A percentile compares a stretch with the other conserved stretches of the same genome.
phyloP scores from a whole-genome alignment of 2,888 invertebrate genomes.

The Nesidiocoris tenuis region DNA sequence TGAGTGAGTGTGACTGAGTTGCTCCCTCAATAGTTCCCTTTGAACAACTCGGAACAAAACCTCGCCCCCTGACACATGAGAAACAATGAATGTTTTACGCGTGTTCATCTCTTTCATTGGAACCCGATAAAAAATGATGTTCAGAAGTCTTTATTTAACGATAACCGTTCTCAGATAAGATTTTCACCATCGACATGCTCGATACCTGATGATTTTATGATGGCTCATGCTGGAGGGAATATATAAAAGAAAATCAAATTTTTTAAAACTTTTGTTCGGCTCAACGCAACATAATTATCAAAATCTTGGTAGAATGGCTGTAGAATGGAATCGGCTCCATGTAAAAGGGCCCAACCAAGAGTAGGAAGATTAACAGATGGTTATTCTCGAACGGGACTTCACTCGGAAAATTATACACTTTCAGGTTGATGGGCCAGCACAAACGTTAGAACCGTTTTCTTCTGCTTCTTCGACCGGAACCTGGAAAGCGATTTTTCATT shows the following conservation, averaged over 20 bases:
- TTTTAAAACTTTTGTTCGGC: too few relatives aligned
- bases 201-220: too few relatives aligned
- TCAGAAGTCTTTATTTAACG: too few relatives aligned
- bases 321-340: too few relatives aligned
- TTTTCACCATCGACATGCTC: too few relatives aligned
- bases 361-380: neutral
- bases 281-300: too few relatives aligned
- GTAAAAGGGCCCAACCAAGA: too few relatives aligned
- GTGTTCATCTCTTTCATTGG: neutral
- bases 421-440: slow-evolving; percentile 19
- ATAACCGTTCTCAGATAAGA: too few relatives aligned
- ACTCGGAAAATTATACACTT: slow-evolving; percentile 7
- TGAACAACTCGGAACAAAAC: neutral
- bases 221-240: too few relatives aligned
- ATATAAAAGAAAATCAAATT: too few relatives aligned
- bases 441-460: slow-evolving; percentile 1
- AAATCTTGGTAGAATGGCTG: too few relatives aligned
- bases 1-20: neutral
- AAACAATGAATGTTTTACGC: neutral
- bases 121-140: too few relatives aligned
- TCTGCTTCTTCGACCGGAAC: slow-evolving; percentile 25
- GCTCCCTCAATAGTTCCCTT: neutral
- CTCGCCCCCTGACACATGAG: neutral
- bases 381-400: neutral
- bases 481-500: slow-evolving; percentile 34